Percentiles rank a stretch among this genome's conserved stretches.
phyloP scores from a whole-genome alignment of 2,797 vertebrate species.

The Pipistrellus pipistrellus region DNA sequence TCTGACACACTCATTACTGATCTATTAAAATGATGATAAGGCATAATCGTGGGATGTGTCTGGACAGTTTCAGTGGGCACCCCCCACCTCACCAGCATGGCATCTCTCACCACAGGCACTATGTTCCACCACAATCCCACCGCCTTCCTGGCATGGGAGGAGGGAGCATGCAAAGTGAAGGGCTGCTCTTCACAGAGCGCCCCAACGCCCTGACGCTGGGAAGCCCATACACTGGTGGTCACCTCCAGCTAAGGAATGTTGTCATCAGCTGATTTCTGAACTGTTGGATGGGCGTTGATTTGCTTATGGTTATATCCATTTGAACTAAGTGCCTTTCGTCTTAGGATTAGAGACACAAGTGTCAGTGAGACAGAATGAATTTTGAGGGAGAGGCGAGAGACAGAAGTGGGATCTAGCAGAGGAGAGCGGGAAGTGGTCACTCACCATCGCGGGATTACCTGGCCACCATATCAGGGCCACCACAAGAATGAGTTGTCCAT shows the following conservation, averaged over 20 bases:
- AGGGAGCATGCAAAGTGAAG: no score
- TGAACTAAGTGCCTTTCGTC: no score
- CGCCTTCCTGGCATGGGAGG: neutral
- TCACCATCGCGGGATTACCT: neutral
- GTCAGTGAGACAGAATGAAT: neutral
- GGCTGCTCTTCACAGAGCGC: neutral
- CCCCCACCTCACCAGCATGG: rapidly evolving
- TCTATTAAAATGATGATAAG: rapidly evolving
- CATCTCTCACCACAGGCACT: neutral
- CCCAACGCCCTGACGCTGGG: neutral
- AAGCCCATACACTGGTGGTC: neutral
- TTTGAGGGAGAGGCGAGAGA: neutral
- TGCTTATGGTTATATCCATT: neutral
- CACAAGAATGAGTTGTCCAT: rapidly evolving
- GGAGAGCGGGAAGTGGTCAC: rapidly evolving
- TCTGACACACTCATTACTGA: neutral
- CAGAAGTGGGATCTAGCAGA: rapidly evolving
- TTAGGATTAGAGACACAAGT: no score
- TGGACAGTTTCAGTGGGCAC: neutral
- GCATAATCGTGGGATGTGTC: rapidly evolving
- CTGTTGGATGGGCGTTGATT: no score
- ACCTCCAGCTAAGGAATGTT: neutral
- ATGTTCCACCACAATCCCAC: rapidly evolving
- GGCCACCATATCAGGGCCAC: neutral
- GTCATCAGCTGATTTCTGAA: neutral